Evolutionary conservation across 2,888 invertebrate species (phyloP), one percentile per base, ranked within the genome.

Genomic region (Cheilosia pagana): DNA sequence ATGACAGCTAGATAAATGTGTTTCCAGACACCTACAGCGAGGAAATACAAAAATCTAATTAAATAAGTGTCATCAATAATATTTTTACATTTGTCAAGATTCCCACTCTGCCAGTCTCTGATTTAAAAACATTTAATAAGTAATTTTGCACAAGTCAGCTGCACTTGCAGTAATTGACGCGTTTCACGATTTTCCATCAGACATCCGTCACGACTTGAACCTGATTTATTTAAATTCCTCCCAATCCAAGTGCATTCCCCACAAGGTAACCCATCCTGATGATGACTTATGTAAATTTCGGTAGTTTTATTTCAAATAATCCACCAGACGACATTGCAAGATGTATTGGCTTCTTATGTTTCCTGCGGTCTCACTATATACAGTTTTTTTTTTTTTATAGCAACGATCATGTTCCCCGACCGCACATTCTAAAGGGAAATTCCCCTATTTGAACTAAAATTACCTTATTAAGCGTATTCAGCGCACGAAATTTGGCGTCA

Each of bases 381-480:
- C 7, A 16, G 55, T n/a, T n/a, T 0, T 25, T 8, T 8, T 28
- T 28, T 28, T 28, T 71, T 65, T 31, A 28, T 50, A 68, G 48
- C 45, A 72, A n/a, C n/a, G 77, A 77, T 68, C 72, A 82, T 74
- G 72, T 62, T 52, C 23, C 65, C 50, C 50, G 63, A 55, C 63
- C 43, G 39, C 53, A 14, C n/a, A 65, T 21, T 74, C 50, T 55
- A 45, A 65, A 45, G 57, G 63, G 53, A 74, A 74, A 45, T 48
- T 35, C 62, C 55, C 48, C 48, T 19, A 19, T 57, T 55, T 63
- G 45, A 63, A 16, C 55, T 21, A 10, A 48, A 60, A 39, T 41
- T 50, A 50, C 35, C 52, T 57, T 16, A 50, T 28, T 77, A 70
- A 68, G 39, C 45, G 23, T 77, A 77, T 77, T 77, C 77, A 45